Conservation (phyloP, 2,888 invertebrate genomes). For the Griposia aprilina region DNA sequence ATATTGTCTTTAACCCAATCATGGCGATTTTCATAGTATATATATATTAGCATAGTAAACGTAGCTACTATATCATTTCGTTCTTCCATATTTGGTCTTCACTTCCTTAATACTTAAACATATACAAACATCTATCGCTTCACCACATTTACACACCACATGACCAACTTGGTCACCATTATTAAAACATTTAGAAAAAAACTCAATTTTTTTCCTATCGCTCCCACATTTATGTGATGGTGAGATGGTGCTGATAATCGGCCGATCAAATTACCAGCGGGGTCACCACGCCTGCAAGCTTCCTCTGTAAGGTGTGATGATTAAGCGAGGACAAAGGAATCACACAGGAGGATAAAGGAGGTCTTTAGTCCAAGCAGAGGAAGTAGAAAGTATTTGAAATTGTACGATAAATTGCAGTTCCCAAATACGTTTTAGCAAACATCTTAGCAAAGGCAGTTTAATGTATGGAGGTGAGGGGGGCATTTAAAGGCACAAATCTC, state of each 20-base stretch:
- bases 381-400: no score
- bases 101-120: neutral
- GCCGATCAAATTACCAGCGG: conserved; percentile 82
- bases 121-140: neutral
- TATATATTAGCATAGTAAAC: neutral
- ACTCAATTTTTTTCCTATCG: conserved; percentile 59
- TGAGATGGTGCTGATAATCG: conserved; percentile 80
- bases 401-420: neutral
- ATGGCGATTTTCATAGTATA: neutral
- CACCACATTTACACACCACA: neutral
- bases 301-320: conserved; percentile 63
- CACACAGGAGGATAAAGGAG: neutral
- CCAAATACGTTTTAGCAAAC: neutral
- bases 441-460: neutral
- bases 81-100: neutral
- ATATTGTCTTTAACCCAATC: neutral
- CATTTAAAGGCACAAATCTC: neutral
- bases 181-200: neutral
- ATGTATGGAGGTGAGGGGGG: neutral
- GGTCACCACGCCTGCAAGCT: conserved; percentile 62
- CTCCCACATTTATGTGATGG: conserved; percentile 73
- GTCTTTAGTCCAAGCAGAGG: neutral
- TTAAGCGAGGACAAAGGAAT: conserved; percentile 51
- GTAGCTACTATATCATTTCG: neutral
- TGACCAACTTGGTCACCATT: neutral